Evolutionary conservation across 1,140 invertebrate species (phyloP).

Genomic region (Holotrichia oblita): DNA sequence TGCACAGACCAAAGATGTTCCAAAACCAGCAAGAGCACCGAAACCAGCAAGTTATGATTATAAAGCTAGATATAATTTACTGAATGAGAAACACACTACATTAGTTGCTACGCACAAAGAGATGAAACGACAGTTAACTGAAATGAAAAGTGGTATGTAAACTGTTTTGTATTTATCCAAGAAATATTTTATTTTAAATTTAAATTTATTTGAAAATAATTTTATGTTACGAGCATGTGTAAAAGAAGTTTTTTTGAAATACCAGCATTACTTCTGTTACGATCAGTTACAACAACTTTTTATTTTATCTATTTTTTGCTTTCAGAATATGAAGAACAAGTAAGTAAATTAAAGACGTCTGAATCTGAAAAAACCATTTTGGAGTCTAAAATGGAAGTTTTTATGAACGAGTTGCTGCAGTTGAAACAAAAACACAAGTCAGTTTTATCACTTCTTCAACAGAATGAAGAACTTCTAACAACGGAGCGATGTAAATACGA

Average conservation of each 20-base stretch:
- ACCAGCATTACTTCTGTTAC: no score
- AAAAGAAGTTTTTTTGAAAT: no score
- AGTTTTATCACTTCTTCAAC: not conserved
- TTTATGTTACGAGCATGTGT: no score
- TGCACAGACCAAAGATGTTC: not conserved
- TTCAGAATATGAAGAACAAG: slow-evolving; percentile 11
- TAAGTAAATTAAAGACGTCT: not conserved
- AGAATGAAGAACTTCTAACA: not conserved
- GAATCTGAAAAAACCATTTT: not conserved
- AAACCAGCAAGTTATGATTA: slow-evolving; percentile 41
- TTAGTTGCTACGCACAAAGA: not conserved
- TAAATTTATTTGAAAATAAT: no score
- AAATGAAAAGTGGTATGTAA: slow-evolving; percentile 37
- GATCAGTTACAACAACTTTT: not conserved
- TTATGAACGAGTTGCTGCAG: not conserved
- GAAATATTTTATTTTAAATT: slow-evolving; percentile 30
- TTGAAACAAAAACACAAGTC: not conserved
- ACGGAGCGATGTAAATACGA: slow-evolving; percentile 27
- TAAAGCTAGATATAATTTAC: slow-evolving; percentile 41
- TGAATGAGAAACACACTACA: slow-evolving; percentile 9
- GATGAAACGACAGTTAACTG: slow-evolving; percentile 33
- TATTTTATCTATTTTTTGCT: not conserved
- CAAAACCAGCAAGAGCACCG: not conserved
- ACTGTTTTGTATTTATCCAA: not conserved
- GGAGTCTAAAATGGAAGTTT: not conserved